Conservation (phyloP, 2,113 vertebrate genomes). For the Lutjanus erythropterus region DNA sequence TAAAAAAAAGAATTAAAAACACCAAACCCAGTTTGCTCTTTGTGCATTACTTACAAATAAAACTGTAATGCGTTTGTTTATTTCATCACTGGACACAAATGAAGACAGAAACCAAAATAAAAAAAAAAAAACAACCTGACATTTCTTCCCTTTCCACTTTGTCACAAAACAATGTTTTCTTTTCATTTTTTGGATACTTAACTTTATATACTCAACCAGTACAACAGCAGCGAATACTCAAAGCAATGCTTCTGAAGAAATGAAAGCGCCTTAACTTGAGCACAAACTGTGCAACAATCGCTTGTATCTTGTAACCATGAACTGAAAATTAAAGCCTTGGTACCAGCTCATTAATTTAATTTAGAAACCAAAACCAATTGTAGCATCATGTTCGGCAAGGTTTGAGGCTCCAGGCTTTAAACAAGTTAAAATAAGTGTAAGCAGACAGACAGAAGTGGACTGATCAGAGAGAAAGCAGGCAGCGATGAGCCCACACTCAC, state of each 20-base stretch:
- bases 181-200: constrained; percentile 60
- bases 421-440: constrained; percentile 56
- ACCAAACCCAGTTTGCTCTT: background rate
- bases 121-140: constrained; percentile 29
- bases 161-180: constrained; percentile 75
- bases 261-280: constrained; percentile 48
- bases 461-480: constrained; percentile 87
- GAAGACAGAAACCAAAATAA: constrained; percentile 78
- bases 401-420: constrained; percentile 33
- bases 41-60: constrained; percentile 65
- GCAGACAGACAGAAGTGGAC: constrained; percentile 48
- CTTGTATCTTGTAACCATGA: constrained; percentile 50
- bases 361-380: constrained; percentile 55
- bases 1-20: background rate
- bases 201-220: constrained; percentile 49
- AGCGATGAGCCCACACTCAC: constrained; percentile 77
- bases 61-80: constrained; percentile 83
- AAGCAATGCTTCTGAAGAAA: constrained; percentile 61
- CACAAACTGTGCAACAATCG: constrained; percentile 47
- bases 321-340: constrained; percentile 59
- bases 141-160: constrained; percentile 57
- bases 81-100: constrained; percentile 89
- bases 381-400: background rate
- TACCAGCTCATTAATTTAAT: constrained; percentile 56
- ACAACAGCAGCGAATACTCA: constrained; percentile 59